A percentile compares a stretch with the other conserved stretches of the same genome.
Conservation (phyloP, 2,113 vertebrate species). For the Osmerus eperlanus region DNA sequence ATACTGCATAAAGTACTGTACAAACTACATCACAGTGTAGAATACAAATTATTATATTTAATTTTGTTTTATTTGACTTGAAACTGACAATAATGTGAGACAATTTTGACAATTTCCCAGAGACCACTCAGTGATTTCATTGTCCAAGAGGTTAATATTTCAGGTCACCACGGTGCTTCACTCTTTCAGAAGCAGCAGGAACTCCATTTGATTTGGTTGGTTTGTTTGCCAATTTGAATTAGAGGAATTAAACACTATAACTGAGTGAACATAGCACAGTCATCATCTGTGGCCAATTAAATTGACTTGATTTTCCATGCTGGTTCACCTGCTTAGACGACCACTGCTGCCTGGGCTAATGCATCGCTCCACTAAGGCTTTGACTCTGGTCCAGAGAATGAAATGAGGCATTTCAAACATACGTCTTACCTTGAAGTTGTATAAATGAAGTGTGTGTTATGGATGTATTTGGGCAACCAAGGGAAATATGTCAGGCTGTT, state of each 20-base stretch:
- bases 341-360: background rate
- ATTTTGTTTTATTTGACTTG: no score
- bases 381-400: constrained; percentile 12
- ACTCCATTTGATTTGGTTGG: background rate
- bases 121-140: background rate
- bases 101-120: no score
- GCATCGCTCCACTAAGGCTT: constrained; percentile 16
- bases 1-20: no score
- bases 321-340: constrained; percentile 25
- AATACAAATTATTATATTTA: no score
- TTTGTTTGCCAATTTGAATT: constrained; percentile 5
- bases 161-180: background rate
- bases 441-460: constrained; percentile 22
- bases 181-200: background rate
- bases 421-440: constrained; percentile 22
- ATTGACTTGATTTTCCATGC: constrained; percentile 16
- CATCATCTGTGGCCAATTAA: constrained; percentile 22
- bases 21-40: no score
- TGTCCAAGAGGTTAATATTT: background rate
- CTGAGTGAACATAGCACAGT: background rate
- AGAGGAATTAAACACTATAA: background rate
- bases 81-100: no score
- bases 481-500: constrained; percentile 26
- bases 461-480: background rate
- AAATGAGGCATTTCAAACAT: constrained; percentile 27